A percentile compares a stretch with the other conserved stretches of the same genome.
Evolutionary conservation across 2,113 vertebrate species (phyloP).

Genomic region (Alaudala cheleensis): DNA sequence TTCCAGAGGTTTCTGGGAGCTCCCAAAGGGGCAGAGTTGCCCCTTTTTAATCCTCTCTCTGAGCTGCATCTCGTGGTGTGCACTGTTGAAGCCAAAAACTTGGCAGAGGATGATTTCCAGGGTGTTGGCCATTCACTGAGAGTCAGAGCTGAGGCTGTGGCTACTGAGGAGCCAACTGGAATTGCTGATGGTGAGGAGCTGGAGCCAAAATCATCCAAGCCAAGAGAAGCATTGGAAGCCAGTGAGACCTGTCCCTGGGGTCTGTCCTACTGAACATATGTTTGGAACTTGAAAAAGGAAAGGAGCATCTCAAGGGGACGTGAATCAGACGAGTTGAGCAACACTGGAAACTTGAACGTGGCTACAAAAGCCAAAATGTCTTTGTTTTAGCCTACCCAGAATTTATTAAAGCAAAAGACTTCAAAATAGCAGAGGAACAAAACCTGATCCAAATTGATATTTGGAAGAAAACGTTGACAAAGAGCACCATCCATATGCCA

Average conservation of each 20-base stretch:
- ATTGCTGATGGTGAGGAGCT: not conserved
- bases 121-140: not conserved
- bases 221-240: not conserved
- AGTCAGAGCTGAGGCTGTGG: not conserved
- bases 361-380: not conserved
- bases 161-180: not conserved
- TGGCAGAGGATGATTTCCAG: not conserved
- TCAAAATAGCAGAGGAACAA: not conserved
- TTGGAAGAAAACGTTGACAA: not conserved
- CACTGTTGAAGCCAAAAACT: not conserved
- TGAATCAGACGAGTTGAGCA: not conserved
- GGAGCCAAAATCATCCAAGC: not conserved
- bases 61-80: rapidly evolving
- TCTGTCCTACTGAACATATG: not conserved
- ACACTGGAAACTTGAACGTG: not conserved
- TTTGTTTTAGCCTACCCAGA: not conserved
- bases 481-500: not conserved
- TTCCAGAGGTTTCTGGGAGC: not conserved
- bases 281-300: not conserved
- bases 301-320: not conserved
- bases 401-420: not conserved
- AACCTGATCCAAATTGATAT: not conserved
- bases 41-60: not conserved
- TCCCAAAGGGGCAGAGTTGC: not conserved
- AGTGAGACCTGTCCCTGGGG: not conserved